Base-by-base conservation (phyloP, 1,140 invertebrate species). In the Sycophila sp. region DNA sequence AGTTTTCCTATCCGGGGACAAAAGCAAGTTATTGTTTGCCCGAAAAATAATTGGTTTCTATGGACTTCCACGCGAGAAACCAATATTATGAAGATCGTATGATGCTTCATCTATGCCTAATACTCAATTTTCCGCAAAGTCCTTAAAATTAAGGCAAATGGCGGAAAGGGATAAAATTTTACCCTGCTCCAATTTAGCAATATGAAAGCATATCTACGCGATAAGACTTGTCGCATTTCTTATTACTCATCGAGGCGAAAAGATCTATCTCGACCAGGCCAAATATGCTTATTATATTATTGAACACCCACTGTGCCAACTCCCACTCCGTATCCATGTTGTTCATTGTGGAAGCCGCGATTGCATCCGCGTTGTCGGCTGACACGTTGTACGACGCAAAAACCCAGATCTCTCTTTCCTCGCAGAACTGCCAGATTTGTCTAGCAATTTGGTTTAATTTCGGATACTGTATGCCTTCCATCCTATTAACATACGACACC, bases 401-500 rank as follows among this genome's bases (percentile, higher is more conserved):
- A 32, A 69, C 45, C 66, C 66, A 73, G 17, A 73, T 60, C 19
- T 71, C 47, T 30, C 69, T 30, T 7, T 38, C 4, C 47, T 74
- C 64, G 22, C 63, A 66, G 63, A 63, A 74, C n/a, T 38, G 7
- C 73, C 73, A 74, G 22, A 80, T 71, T 17, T 69, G 13, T 56
- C 28, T 68, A 10, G 77, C 17, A 8, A 80, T 4, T 1, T 51
- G 22, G 56, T 67, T 74, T 47, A 77, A 69, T 32, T 73, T 38
- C 47, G 49, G 34, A 60, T 69, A 75, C 30, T 69, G 72, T 10
- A 78, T 40, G 58, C 76, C 69, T 0, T 75, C 75, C 73, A 76
- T 76, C 34, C 69, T 38, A 66, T 75, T 75, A 4, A 84, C 73
- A 30, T 83, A 80, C 17, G 79, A 72, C 11, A 85, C 74, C 0